A percentile compares a stretch with the other conserved stretches of the same genome.
Evolutionary conservation across 2,888 invertebrate genomes (phyloP).

Genomic region (Sinodicranocentrus sp.): DNA sequence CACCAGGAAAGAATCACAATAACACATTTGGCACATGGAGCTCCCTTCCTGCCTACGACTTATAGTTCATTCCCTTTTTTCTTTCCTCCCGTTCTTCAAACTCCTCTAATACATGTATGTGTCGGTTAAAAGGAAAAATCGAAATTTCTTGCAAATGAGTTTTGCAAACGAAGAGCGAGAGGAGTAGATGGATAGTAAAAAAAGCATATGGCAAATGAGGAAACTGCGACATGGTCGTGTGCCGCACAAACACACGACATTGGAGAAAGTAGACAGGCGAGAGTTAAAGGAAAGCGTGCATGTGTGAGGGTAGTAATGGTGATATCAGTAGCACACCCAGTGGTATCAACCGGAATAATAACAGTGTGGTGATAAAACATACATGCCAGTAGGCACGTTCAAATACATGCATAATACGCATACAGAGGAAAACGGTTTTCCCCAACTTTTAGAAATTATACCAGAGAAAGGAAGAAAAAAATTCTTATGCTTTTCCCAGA

Average conservation of each 20-base stretch:
- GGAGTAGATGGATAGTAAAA: constrained; percentile 13
- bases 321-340: neutral
- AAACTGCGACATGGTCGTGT: constrained; percentile 34
- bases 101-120: constrained; percentile 8
- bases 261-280: constrained; percentile 5
- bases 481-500: constrained; percentile 20
- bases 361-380: no score
- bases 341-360: no score
- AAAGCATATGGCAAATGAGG: constrained; percentile 37
- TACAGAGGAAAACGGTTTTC: no score
- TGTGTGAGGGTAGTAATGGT: neutral
- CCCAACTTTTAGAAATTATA: neutral
- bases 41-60: neutral
- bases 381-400: no score
- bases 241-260: constrained; percentile 27
- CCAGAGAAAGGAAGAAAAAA: constrained; percentile 6
- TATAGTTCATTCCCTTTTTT: constrained; percentile 23
- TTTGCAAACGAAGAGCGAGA: constrained; percentile 38
- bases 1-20: constrained; percentile 19
- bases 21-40: constrained; percentile 20
- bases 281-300: neutral
- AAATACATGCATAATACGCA: no score
- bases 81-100: neutral
- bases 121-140: constrained; percentile 41
- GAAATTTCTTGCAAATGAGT: constrained; percentile 58